Percentiles rank a stretch among this genome's conserved stretches.
phyloP scores from a whole-genome alignment of 2,888 invertebrate genomes.

The Volucella inflata region DNA sequence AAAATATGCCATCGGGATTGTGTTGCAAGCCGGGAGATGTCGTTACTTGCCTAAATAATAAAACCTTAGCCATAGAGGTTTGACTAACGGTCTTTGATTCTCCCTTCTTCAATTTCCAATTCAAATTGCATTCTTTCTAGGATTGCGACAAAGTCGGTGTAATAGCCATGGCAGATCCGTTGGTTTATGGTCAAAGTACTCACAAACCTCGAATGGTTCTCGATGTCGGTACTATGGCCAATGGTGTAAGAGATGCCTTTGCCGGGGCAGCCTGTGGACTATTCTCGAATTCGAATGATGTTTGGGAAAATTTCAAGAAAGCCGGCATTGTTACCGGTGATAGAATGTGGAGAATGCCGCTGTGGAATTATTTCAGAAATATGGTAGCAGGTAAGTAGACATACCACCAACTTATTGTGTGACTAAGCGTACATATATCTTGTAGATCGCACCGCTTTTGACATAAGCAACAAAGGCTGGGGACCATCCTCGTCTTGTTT shows the following conservation, averaged over 20 bases:
- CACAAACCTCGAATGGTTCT: constrained; percentile 84
- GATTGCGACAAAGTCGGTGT: constrained; percentile 89
- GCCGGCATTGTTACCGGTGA: constrained; percentile 85
- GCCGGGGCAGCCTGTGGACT: constrained; percentile 85
- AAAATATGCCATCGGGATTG: constrained; percentile 84
- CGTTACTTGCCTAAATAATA: constrained; percentile 83
- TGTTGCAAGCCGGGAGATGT: constrained; percentile 83
- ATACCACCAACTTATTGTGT: not conserved
- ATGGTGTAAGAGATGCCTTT: constrained; percentile 84
- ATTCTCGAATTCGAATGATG: constrained; percentile 83
- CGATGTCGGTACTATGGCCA: constrained; percentile 84
- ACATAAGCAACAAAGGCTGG: constrained; percentile 85
- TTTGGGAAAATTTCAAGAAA: constrained; percentile 84
- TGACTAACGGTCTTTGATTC: not conserved
- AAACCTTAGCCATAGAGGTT: constrained; percentile 80
- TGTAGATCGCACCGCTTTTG: constrained; percentile 81
- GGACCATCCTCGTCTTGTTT: constrained; percentile 86
- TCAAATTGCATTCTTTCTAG: constrained; percentile 70
- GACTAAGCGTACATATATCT: not conserved
- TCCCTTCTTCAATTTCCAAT: not conserved
- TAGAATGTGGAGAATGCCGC: constrained; percentile 86
- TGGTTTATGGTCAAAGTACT: constrained; percentile 89
- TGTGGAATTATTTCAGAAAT: constrained; percentile 80
- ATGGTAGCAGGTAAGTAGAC: constrained; percentile 71
- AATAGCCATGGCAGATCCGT: constrained; percentile 90